Percentiles rank a stretch among this genome's conserved stretches.
Conservation (phyloP, 1,140 invertebrate genomes). For the Bilobella aurantiaca region DNA sequence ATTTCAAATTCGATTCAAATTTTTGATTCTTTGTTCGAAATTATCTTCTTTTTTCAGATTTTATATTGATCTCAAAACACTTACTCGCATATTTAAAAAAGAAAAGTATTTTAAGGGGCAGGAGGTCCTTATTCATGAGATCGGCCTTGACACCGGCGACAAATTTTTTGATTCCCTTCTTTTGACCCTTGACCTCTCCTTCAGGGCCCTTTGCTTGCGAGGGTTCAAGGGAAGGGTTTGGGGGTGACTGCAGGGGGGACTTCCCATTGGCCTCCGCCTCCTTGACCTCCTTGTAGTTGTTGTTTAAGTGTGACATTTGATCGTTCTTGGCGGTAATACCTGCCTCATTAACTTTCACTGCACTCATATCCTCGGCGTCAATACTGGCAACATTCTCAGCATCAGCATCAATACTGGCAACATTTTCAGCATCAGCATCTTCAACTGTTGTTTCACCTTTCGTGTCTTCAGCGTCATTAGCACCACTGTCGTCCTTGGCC, state of each 20-base stretch:
- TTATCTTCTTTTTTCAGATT: too few relatives aligned
- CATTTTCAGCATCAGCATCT: too few relatives aligned
- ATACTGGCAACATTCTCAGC: too few relatives aligned
- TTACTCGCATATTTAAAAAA: conserved; percentile 68
- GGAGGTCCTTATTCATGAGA: conserved; percentile 56
- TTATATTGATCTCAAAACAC: too few relatives aligned
- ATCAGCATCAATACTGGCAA: too few relatives aligned
- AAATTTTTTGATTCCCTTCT: conserved; percentile 45
- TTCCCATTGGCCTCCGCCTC: not conserved
- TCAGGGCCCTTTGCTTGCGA: not conserved
- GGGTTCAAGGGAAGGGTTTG: not conserved
- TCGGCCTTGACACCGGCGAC: conserved; percentile 54
- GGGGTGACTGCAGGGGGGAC: too few relatives aligned
- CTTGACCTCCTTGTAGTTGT: not conserved
- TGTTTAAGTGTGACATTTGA: not conserved
- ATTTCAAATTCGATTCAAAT: conserved; percentile 7
- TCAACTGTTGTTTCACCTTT: too few relatives aligned
- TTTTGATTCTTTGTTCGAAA: not conserved
- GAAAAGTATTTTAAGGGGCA: conserved; percentile 62
- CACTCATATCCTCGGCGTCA: too few relatives aligned
- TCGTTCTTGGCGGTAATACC: too few relatives aligned
- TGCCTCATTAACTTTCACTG: too few relatives aligned
- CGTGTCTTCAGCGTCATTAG: too few relatives aligned
- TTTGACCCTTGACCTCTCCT: not conserved
- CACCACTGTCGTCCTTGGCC: too few relatives aligned